Evolutionary conservation across 64 coral and sea anemone genomes (phyloP).

Genomic region (Catalaphyllia jardinei): DNA sequence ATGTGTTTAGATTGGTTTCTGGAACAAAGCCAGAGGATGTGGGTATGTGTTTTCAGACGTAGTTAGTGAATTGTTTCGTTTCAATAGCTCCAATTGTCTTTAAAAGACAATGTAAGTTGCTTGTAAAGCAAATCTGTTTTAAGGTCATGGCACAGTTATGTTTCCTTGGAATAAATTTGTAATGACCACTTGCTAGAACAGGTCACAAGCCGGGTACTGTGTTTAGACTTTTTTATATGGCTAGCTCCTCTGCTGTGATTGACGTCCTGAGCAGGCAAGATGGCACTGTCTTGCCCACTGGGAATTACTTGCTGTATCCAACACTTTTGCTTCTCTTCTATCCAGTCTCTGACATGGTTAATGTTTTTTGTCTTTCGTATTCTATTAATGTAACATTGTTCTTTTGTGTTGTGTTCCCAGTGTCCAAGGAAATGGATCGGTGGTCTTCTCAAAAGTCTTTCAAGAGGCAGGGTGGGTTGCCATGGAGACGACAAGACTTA

Average conservation of each 20-base stretch:
- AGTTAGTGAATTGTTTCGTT: not conserved
- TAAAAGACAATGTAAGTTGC: not conserved
- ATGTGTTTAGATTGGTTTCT: constrained; percentile 89
- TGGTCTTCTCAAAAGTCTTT: constrained; percentile 46
- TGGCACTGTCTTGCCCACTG: too few relatives aligned
- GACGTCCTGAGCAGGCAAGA: too few relatives aligned
- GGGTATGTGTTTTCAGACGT: constrained; percentile 26
- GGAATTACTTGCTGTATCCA: too few relatives aligned
- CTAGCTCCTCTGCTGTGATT: too few relatives aligned
- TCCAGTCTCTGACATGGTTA: too few relatives aligned
- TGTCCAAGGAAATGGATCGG: constrained; percentile 81
- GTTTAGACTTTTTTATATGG: too few relatives aligned
- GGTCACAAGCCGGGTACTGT: too few relatives aligned
- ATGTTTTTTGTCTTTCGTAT: not conserved
- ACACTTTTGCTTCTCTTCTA: too few relatives aligned
- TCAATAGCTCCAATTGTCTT: not conserved
- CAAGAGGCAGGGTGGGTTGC: constrained; percentile 52
- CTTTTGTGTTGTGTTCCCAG: not conserved
- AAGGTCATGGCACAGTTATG: too few relatives aligned
- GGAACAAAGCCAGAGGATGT: constrained; percentile 85
- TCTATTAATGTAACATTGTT: not conserved
- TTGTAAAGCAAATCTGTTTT: not conserved
- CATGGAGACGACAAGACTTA: constrained; percentile 53
- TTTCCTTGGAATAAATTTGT: too few relatives aligned
- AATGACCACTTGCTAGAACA: too few relatives aligned